Base-by-base conservation (phyloP, 2,888 invertebrate species). In the Agriopis aurantiaria region DNA sequence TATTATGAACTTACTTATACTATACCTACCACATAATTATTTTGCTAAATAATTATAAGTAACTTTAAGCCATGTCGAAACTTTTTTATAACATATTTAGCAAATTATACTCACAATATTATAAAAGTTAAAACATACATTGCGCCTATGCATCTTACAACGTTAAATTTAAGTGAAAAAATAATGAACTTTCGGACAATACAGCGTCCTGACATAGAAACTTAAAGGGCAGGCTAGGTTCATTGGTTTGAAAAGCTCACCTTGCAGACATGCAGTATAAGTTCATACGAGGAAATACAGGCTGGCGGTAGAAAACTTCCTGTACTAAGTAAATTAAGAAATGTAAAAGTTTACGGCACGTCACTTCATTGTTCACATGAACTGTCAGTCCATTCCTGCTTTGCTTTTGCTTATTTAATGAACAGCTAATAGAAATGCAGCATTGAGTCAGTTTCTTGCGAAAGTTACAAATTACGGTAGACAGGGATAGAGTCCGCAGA, bases 231-330 rank as follows among this genome's bases (percentile, higher is more conserved):
- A 80, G 81, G 80, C 78, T 75, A 79, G 81, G 81, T 78, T 83
- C 85, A 84, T 83, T 83, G 85, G 86, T 88, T 90, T 90, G 88
- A 91, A 91, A 89, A 90, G 87, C 86, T 83, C 81, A 87, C 87
- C 86, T 87, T 86, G 84, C 88, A 89, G 88, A 88, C 90, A 87
- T 88, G 89, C 89, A 87, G 89, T 86, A 89, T 85, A 87, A 84
- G 82, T 87, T 87, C 83, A 85, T 85, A 86, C 82, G 80, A 81
- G 81, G 82, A 78, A 78, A 73, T 69, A 76, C 77, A 71, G 80
- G 81, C 79, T 79, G 79, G 78, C 64, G 75, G 52, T n/a, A 64
- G 79, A 81, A 81, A 80, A 70, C 80, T 69, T 75, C 82, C 69
- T 68, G 71, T 66, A 75, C 72, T 23, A 43, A 33, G 33, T 33